Evolutionary conservation across 2,888 invertebrate species (phyloP).

Genomic region (Argyresthia albistria): DNA sequence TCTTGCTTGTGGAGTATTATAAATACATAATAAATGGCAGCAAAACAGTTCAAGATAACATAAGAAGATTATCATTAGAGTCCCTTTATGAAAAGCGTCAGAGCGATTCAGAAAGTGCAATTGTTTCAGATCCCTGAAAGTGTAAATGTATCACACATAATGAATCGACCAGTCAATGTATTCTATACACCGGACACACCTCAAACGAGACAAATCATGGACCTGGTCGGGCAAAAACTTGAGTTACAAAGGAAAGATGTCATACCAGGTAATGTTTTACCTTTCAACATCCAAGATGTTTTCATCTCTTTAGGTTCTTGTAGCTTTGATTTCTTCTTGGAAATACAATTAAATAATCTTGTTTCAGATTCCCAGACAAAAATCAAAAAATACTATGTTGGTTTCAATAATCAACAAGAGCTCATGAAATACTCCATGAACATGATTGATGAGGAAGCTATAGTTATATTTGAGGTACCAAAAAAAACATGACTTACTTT

Average conservation of each 20-base stretch:
- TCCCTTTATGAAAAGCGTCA: neutral
- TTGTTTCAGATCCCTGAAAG: neutral
- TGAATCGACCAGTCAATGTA: neutral
- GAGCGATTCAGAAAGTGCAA: neutral
- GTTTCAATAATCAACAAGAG: no score
- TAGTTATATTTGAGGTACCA: neutral
- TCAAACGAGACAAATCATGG: constrained; percentile 1
- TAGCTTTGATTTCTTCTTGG: no score
- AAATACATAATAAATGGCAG: no score
- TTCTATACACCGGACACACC: neutral
- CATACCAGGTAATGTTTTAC: no score
- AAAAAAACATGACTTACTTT: neutral
- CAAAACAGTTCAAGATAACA: no score
- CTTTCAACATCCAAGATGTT: no score
- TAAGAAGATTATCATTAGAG: no score
- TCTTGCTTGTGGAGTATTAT: no score
- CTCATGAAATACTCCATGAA: neutral
- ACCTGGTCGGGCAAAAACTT: neutral
- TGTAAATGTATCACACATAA: neutral
- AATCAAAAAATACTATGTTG: no score
- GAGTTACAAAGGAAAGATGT: neutral
- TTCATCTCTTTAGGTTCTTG: no score
- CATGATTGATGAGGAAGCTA: neutral
- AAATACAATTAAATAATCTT: no score
- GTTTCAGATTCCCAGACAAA: no score